Evolutionary conservation across 1,140 invertebrate species (phyloP), one percentile per base, ranked within the genome.

Genomic region (Vanessa tameamea): DNA sequence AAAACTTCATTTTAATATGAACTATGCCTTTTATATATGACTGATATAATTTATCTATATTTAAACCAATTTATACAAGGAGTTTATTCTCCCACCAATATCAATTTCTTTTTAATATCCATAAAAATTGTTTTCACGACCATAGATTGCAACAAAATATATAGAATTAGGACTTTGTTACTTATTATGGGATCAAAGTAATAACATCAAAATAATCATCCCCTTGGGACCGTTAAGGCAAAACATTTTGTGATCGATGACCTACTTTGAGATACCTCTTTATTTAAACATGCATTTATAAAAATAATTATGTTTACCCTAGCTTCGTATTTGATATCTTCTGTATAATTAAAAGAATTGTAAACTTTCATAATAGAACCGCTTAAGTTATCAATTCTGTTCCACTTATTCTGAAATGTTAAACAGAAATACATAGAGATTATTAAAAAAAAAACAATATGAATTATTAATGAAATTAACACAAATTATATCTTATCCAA

Each of bases 251-350:
- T 50, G 5, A 7, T 51, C 4, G 0, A 51, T 43, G 7, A 9
- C 7, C 6, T 43, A 43, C 1, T 9, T 43, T 43, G 7, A 11
- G 37, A 8, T 9, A 43, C 6, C 37, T 43, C 37, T 9, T 43
- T 43, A 6, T 51, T 14, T 5, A 51, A 51, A 51, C n/a, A n/a
- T 51, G n/a, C n/a, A 51, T 51, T 14, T 6, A 51, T 15, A 12
- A 51, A 15, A 51, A 15, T 14, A 55, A 69, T 11, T 4, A 37
- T 48, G 8, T 3, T 73, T 78, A 82, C 82, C 69, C 79, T 81
- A n/a, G 78, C 75, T 69, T 82, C 82, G 76, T 84, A 84, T 50
- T 81, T 84, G 9, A 84, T 76, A 69, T 82, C 82, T 61, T 82
- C 76, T 12, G 82, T 82, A 53, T 84, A 84, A 63, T 61, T 82